Percentiles rank a stretch among this genome's conserved stretches.
Conservation (phyloP, 2,113 vertebrate genomes). For the Eulemur macaco region DNA sequence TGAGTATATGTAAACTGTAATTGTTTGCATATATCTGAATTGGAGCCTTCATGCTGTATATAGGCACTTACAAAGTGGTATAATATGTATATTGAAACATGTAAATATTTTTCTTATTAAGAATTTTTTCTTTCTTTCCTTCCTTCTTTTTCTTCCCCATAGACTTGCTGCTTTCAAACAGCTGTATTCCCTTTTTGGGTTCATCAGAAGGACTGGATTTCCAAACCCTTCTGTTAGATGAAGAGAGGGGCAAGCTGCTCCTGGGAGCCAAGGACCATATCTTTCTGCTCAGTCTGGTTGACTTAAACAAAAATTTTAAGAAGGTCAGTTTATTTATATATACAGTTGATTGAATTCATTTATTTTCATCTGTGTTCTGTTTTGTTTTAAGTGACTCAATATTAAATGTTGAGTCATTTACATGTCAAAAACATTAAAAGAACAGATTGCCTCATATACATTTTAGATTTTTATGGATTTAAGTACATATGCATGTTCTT, state of each 20-base stretch:
- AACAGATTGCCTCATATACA: neutral
- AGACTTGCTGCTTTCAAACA: slow-evolving; percentile 95
- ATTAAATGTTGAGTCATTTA: neutral
- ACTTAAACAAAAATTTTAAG: slow-evolving; percentile 91
- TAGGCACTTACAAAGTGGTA: slow-evolving; percentile 71
- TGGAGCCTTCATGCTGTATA: slow-evolving; percentile 17
- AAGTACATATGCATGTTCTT: neutral
- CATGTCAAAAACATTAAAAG: neutral
- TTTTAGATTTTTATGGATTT: slow-evolving; percentile 58
- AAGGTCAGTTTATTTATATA: slow-evolving; percentile 87
- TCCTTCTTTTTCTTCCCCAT: slow-evolving; percentile 71
- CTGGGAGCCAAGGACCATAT: slow-evolving; percentile 94
- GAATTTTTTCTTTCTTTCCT: slow-evolving; percentile 9
- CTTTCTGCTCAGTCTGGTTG: slow-evolving; percentile 92
- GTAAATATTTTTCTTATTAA: slow-evolving; percentile 76
- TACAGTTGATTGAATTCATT: slow-evolving; percentile 39
- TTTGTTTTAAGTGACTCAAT: neutral
- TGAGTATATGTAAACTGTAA: neutral
- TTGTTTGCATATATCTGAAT: slow-evolving; percentile 50
- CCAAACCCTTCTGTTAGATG: slow-evolving; percentile 94
- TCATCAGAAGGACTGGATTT: slow-evolving; percentile 92
- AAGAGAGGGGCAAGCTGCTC: slow-evolving; percentile 93
- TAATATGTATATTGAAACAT: slow-evolving; percentile 57
- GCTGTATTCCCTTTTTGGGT: slow-evolving; percentile 91
- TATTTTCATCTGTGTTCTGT: slow-evolving; percentile 24